phyloP scores from a whole-genome alignment of 1,140 invertebrate genomes.

The Colletes latitarsis region DNA sequence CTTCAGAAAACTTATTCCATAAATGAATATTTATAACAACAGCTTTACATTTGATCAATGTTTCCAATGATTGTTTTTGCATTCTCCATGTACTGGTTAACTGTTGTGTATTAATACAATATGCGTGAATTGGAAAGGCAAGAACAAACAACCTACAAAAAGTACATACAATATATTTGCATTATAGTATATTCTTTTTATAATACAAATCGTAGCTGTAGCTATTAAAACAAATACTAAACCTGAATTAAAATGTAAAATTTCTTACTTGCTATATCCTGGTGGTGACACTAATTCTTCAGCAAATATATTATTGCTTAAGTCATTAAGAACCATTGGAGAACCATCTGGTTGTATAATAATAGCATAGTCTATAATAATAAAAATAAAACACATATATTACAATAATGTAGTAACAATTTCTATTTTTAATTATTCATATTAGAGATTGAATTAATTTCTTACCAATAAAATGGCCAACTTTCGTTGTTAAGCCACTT shows the following conservation, averaged over 20 bases:
- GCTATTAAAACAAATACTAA: conserved; percentile 24
- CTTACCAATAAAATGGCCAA: conserved; percentile 80
- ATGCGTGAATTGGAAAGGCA: conserved; percentile 67
- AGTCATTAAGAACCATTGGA: conserved; percentile 75
- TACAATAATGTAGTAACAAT: not conserved
- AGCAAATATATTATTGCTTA: conserved; percentile 60
- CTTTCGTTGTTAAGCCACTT: conserved; percentile 75
- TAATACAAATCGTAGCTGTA: not conserved
- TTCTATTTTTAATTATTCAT: not conserved
- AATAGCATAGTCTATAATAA: conserved; percentile 81
- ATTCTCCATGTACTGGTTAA: conserved; percentile 70
- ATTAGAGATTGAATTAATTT: conserved; percentile 13
- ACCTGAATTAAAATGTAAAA: conserved; percentile 34
- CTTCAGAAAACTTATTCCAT: conserved; percentile 76
- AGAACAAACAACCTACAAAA: conserved; percentile 80
- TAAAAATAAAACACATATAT: conserved; percentile 27
- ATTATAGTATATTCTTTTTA: not conserved
- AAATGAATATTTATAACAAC: conserved; percentile 73
- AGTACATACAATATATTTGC: not conserved
- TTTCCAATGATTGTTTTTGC: conserved; percentile 75
- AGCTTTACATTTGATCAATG: conserved; percentile 69
- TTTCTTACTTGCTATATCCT: conserved; percentile 79
- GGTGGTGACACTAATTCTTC: conserved; percentile 75
- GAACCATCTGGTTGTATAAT: conserved; percentile 81
- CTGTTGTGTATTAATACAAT: conserved; percentile 74